These are phyloP conservation scores for Scaptomyza polygonia DNA, from an alignment of 2,888 invertebrate genomes.

Conservation along the genomic window DNA sequence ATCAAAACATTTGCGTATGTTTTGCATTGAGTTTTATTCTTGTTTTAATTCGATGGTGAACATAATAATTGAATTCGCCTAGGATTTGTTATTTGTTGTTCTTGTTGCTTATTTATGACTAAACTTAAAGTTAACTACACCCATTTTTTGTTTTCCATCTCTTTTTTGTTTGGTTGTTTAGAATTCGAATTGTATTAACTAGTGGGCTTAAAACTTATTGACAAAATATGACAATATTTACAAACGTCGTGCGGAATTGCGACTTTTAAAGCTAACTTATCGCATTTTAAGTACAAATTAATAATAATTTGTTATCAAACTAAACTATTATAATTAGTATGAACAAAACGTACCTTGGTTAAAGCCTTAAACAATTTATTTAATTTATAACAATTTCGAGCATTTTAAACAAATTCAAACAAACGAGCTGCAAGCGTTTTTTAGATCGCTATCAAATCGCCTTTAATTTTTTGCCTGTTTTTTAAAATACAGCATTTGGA, in stretches of 20 bases:
- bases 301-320: conserved; percentile 50
- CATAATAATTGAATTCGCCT: conserved; percentile 59
- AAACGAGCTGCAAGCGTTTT: conserved; percentile 40
- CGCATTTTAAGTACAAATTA: conserved; percentile 77
- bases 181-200: conserved; percentile 76
- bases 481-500: conserved; percentile 48
- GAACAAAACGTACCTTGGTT: conserved; percentile 50
- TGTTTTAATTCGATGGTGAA: conserved; percentile 48
- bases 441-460: conserved; percentile 37
- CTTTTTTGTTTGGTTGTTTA: conserved; percentile 49
- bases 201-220: conserved; percentile 75
- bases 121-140: conserved; percentile 75
- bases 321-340: conserved; percentile 57
- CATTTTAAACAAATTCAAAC: conserved; percentile 47
- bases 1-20: conserved; percentile 51
- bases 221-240: conserved; percentile 70
- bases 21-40: conserved; percentile 41
- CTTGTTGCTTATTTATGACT: conserved; percentile 59
- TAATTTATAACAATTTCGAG: conserved; percentile 51
- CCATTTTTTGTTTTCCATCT: conserved; percentile 23
- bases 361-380: conserved; percentile 48
- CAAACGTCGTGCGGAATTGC: conserved; percentile 53
- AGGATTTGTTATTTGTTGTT: conserved; percentile 39
- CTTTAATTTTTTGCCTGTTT: conserved; percentile 17
- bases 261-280: conserved; percentile 67